These are phyloP conservation scores for Falco berigora DNA, from an alignment of 2,797 vertebrate species.

Conservation along the genomic window DNA sequence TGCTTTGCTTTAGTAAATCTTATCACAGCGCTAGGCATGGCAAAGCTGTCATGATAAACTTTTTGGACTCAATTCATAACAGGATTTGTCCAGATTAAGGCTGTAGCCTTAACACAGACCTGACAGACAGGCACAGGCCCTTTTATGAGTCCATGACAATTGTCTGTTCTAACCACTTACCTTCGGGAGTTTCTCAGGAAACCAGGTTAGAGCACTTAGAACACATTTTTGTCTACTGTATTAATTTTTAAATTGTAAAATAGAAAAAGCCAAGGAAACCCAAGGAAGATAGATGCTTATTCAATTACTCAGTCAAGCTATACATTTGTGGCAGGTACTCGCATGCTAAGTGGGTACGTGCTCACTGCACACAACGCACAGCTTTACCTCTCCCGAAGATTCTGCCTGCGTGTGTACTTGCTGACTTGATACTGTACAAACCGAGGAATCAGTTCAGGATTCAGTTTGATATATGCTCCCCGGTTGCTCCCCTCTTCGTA, in stretches of 20 bases:
- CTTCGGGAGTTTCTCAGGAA: neutral
- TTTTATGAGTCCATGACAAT: neutral
- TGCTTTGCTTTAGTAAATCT: neutral
- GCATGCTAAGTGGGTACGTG: accelerated
- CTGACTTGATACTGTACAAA: constrained; percentile 94
- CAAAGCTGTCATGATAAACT: neutral
- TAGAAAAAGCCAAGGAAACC: neutral
- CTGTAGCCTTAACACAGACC: neutral
- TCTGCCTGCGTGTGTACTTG: constrained; percentile 76
- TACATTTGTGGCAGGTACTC: neutral
- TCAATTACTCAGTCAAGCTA: neutral
- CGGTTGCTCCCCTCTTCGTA: constrained; percentile 95
- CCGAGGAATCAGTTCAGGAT: constrained; percentile 76
- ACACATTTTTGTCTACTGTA: neutral
- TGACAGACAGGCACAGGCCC: neutral
- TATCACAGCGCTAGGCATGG: neutral
- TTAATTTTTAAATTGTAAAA: neutral
- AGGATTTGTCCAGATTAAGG: constrained; percentile 21
- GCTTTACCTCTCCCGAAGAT: constrained; percentile 83
- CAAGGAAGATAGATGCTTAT: neutral
- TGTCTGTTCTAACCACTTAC: neutral
- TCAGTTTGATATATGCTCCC: constrained; percentile 90
- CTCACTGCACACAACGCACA: neutral
- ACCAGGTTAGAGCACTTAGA: neutral
- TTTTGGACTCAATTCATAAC: neutral